These are phyloP conservation scores for Seriola quinqueradiata DNA, from an alignment of 2,113 vertebrate genomes.

Conservation along the genomic window DNA sequence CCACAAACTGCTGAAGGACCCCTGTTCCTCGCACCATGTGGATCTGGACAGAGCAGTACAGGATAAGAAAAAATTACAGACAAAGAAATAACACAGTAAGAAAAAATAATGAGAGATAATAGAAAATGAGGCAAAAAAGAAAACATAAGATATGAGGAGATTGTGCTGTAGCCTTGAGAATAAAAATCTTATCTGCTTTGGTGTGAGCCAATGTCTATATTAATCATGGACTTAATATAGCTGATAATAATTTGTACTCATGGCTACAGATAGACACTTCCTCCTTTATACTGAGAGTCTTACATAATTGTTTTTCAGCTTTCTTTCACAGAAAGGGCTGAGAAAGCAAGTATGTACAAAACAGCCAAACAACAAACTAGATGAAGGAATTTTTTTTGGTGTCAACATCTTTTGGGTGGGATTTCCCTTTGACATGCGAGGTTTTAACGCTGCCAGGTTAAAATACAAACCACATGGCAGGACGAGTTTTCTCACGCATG, in stretches of 20 bases:
- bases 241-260: not conserved
- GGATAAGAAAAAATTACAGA: not conserved
- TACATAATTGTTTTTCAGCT: not conserved
- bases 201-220: not conserved
- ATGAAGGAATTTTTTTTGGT: not conserved
- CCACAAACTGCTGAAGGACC: constrained; percentile 86
- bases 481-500: not conserved
- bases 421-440: constrained; percentile 3
- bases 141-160: not conserved
- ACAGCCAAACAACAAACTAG: not conserved
- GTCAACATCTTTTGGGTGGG: not conserved
- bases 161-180: not conserved
- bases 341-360: not conserved
- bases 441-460: constrained; percentile 5
- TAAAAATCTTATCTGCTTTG: not conserved
- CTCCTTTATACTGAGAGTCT: not conserved
- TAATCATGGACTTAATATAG: not conserved
- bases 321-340: not conserved
- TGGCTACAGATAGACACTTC: not conserved
- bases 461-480: constrained; percentile 45
- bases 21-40: constrained; percentile 79
- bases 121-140: not conserved
- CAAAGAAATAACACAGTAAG: not conserved
- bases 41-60: constrained; percentile 70
- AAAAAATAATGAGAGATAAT: not conserved